These are phyloP conservation scores for Malurus alboscapulatus DNA, from an alignment of 2,113 vertebrate species.

Conservation along the genomic window DNA sequence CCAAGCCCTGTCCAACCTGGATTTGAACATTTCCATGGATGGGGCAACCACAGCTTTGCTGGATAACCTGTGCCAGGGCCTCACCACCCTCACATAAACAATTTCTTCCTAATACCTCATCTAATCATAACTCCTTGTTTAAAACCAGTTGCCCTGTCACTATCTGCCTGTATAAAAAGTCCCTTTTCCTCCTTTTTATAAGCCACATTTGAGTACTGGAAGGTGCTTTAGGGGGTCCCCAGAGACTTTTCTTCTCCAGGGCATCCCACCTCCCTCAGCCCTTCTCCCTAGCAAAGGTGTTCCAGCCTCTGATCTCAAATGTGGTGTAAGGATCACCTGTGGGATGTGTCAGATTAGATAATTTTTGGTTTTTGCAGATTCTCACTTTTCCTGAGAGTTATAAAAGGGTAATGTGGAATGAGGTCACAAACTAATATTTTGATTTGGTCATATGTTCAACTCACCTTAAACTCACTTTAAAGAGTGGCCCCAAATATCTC, in stretches of 20 bases:
- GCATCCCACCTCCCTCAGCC: background rate
- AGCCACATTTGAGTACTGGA: rapidly evolving
- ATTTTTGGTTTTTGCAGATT: rapidly evolving
- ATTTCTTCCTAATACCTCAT: background rate
- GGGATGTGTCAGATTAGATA: background rate
- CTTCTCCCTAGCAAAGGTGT: background rate
- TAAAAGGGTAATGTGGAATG: rapidly evolving
- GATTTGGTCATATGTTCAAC: background rate
- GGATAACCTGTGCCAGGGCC: background rate
- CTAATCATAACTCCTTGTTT: background rate
- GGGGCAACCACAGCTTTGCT: background rate
- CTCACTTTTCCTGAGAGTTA: background rate
- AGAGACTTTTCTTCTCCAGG: background rate
- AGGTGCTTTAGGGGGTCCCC: background rate
- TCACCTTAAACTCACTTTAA: background rate
- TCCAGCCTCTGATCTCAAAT: background rate
- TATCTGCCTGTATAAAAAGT: background rate
- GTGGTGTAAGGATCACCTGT: background rate
- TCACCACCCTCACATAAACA: background rate
- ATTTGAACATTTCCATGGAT: background rate
- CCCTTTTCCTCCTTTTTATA: background rate
- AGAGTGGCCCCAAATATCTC: background rate
- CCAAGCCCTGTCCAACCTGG: background rate
- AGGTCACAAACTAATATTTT: background rate
- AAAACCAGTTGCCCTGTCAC: background rate